A percentile compares a stretch with the other conserved stretches of the same genome.
These are phyloP conservation scores for Erethizon dorsatum DNA, from an alignment of 2,797 vertebrate genomes.

Conservation along the genomic window DNA sequence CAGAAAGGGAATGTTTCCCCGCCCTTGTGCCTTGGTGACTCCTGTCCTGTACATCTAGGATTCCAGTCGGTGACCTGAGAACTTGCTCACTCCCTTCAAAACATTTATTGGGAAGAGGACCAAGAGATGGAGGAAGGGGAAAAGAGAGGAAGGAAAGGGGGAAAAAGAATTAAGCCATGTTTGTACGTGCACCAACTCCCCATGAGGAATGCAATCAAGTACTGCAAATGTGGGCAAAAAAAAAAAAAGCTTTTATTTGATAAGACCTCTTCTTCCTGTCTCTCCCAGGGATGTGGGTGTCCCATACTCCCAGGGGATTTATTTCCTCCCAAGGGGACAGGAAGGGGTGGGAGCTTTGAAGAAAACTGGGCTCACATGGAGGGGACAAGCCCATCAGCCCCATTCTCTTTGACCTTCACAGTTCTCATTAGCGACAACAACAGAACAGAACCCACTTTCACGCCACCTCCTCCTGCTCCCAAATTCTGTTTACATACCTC, in stretches of 20 bases:
- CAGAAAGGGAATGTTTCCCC: rapidly evolving
- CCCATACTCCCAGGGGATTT: rapidly evolving
- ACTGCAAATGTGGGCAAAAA: background rate
- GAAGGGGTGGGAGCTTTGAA: rapidly evolving
- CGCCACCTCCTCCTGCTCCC: background rate
- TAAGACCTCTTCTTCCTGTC: rapidly evolving
- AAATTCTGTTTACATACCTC: background rate
- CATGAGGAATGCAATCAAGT: background rate
- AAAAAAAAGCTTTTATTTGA: background rate
- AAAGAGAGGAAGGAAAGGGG: background rate
- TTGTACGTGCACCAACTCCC: background rate
- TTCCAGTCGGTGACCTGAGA: background rate
- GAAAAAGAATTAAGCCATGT: background rate
- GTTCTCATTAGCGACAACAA: rapidly evolving
- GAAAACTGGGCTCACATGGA: rapidly evolving
- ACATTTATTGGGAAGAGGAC: background rate
- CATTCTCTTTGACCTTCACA: no score
- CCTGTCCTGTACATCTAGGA: rapidly evolving
- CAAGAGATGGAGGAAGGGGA: background rate
- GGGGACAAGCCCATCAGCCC: rapidly evolving
- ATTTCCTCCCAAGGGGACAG: background rate
- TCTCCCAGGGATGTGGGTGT: background rate
- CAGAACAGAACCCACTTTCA: background rate
- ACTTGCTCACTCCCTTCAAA: background rate
- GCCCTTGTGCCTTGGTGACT: rapidly evolving